phyloP scores from a whole-genome alignment of 2,888 invertebrate species.

The Anthrax anthrax region DNA sequence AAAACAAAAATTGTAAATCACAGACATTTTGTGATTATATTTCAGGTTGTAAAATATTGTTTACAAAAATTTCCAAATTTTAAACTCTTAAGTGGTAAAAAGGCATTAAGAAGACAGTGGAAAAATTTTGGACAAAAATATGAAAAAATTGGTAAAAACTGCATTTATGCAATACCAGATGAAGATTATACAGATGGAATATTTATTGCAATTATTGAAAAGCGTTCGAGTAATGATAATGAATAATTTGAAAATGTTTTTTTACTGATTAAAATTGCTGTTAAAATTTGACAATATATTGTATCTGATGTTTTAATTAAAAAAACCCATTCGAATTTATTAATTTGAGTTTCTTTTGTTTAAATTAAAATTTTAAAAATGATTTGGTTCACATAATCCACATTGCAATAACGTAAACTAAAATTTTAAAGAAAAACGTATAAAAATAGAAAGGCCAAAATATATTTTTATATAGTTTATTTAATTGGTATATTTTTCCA shows the following conservation, averaged over 20 bases:
- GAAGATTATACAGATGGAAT: conserved; percentile 82
- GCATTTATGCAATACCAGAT: conserved; percentile 64
- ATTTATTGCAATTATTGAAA: conserved; percentile 83
- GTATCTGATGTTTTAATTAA: too few species aligned
- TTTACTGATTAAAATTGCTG: too few species aligned
- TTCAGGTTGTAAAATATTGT: conserved; percentile 43
- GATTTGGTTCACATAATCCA: too few species aligned
- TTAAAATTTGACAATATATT: too few species aligned
- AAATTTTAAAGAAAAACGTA: too few species aligned
- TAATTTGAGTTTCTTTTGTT: too few species aligned
- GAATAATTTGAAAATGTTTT: too few species aligned
- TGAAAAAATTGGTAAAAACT: conserved; percentile 52
- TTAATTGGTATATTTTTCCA: conserved; percentile 12
- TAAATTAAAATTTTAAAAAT: too few species aligned
- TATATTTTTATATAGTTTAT: conserved; percentile 5
- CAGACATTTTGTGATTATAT: conserved; percentile 48
- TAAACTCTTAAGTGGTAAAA: conserved; percentile 46
- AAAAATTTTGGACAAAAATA: conserved; percentile 51
- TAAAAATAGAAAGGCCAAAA: too few species aligned
- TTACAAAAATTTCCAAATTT: conserved; percentile 37
- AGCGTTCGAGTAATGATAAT: conserved; percentile 16
- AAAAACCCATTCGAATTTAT: too few species aligned
- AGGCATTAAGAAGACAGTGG: conserved; percentile 50
- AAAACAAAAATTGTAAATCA: background rate
- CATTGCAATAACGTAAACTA: too few species aligned